Evolutionary conservation across 2,888 invertebrate species (phyloP).

Genomic region (Cecidostiba fungosa): DNA sequence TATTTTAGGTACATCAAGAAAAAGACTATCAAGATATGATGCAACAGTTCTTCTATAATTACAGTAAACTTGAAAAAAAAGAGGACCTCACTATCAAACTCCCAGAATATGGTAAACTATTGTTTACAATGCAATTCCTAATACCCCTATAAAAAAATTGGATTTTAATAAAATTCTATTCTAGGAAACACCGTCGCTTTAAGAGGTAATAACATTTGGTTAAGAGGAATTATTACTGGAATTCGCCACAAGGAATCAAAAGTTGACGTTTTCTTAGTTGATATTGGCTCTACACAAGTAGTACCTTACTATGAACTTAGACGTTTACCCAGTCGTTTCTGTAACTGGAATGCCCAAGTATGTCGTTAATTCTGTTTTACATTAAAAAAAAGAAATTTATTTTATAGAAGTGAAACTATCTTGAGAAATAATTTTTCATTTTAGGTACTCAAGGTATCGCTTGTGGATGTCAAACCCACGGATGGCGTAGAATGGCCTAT

Average conservation of each 20-base stretch:
- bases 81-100: conserved; percentile 76
- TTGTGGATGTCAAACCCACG: conserved; percentile 78
- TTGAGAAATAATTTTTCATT: conserved; percentile 12
- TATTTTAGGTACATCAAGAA: not conserved
- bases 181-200: conserved; percentile 83
- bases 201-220: conserved; percentile 73
- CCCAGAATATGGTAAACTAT: conserved; percentile 82
- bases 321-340: conserved; percentile 78
- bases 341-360: conserved; percentile 82
- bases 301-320: conserved; percentile 82
- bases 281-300: conserved; percentile 82
- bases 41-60: conserved; percentile 20
- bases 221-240: conserved; percentile 83
- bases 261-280: conserved; percentile 84
- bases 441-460: conserved; percentile 72
- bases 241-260: conserved; percentile 78
- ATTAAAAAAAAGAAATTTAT: not conserved
- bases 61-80: conserved; percentile 68
- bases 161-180: conserved; percentile 57
- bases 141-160: not conserved
- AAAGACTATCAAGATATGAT: conserved; percentile 22
- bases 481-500: conserved; percentile 78
- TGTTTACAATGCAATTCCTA: not conserved
- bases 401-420: not conserved
- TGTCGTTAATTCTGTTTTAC: conserved; percentile 3